phyloP scores from a whole-genome alignment of 2,888 invertebrate genomes.

The Caenorhabditis virilis region DNA sequence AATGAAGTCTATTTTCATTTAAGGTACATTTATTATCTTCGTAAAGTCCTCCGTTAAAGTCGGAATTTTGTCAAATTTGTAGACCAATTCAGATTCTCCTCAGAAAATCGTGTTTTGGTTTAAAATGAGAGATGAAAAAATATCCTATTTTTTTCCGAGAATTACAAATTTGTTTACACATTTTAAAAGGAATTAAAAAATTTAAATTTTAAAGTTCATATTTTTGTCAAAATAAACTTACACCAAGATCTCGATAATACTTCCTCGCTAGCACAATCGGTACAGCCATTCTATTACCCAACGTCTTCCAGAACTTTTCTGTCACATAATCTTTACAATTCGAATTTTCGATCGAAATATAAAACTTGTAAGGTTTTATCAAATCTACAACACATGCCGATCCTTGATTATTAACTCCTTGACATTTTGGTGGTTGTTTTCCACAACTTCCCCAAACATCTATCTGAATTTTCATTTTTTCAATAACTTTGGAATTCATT shows the following conservation, averaged over 20 bases:
- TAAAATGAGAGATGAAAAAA: no score
- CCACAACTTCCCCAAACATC: constrained; percentile 7
- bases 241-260: constrained; percentile 44
- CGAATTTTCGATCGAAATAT: constrained; percentile 52
- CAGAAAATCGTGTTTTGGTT: no score
- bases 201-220: no score
- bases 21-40: no score
- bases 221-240: constrained; percentile 1
- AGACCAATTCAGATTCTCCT: no score
- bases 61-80: no score
- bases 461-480: constrained; percentile 16
- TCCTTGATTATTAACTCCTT: constrained; percentile 24
- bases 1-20: no score
- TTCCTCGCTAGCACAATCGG: constrained; percentile 43
- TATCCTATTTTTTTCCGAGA: no score
- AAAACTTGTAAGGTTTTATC: constrained; percentile 50
- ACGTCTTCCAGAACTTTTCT: constrained; percentile 53
- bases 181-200: no score
- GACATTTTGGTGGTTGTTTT: not conserved
- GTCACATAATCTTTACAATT: constrained; percentile 55
- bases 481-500: constrained; percentile 2
- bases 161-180: no score
- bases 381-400: constrained; percentile 30
- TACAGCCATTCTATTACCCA: constrained; percentile 35
- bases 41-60: no score